phyloP scores from a whole-genome alignment of 2,888 invertebrate genomes.

The Drosophila paracracens region DNA sequence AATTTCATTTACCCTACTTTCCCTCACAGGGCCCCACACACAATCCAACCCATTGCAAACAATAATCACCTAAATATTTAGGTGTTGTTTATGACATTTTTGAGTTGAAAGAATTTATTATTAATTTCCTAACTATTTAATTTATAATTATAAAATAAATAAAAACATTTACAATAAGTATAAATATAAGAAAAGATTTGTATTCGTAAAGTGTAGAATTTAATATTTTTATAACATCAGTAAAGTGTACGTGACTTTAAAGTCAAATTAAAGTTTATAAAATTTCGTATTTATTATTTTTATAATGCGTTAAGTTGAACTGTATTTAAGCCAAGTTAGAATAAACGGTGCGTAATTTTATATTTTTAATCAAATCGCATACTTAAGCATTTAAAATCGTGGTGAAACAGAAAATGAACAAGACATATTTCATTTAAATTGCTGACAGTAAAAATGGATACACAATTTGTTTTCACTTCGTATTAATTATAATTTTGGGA shows the following conservation, averaged over 20 bases:
- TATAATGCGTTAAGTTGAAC: background rate
- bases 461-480: background rate
- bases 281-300: background rate
- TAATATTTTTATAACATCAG: background rate
- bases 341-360: background rate
- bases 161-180: background rate
- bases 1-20: constrained; percentile 46
- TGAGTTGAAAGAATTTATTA: background rate
- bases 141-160: background rate
- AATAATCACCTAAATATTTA: background rate
- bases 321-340: background rate
- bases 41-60: background rate
- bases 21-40: background rate
- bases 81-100: background rate
- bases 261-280: background rate
- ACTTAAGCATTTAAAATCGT: background rate
- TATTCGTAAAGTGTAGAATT: no score
- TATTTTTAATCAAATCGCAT: background rate
- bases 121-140: background rate
- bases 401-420: background rate
- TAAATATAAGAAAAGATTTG: background rate
- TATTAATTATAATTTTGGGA: background rate
- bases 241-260: background rate
- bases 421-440: background rate
- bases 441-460: background rate